Base-by-base conservation (phyloP, 1,140 invertebrate species). In the Conus ventricosus region DNA sequence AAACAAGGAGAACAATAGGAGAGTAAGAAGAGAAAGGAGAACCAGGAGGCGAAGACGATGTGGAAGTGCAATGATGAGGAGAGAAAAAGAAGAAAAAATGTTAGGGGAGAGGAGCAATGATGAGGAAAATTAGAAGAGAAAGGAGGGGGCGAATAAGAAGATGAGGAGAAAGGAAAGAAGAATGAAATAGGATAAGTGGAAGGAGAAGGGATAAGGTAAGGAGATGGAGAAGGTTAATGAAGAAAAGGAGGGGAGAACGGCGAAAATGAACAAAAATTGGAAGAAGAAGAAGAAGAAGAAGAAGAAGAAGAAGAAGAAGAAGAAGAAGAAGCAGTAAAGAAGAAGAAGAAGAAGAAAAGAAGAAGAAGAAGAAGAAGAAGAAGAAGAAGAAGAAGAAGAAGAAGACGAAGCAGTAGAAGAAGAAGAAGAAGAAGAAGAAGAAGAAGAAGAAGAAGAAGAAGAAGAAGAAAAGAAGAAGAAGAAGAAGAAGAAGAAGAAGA, bases 371-470 rank as follows among this genome's bases (percentile, higher is more conserved):
- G 39, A 75, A 63, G 20, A 67, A 13, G 20, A 67, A 13, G 20
- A 67, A 23, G 39, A 39, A 39, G 39, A 75, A 75, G 20, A 75
- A 75, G 39, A 39, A 39, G 71, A 75, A 75, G 71, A 75, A 75
- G 71, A 75, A 75, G 71, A 75, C n/a, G n/a, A n/a, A n/a, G n/a
- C n/a, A n/a, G n/a, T n/a, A 75, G 15, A 75, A 75, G 20, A 75
- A 75, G 20, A 75, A 75, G 20, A 75, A 75, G 20, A 75, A 75
- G 20, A 75, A 75, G 15, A 75, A 75, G 15, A 75, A 75, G 20
- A 75, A 75, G 39, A 39, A 39, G 71, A 75, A 75, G 71, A 75
- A 75, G 71, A 75, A 75, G 71, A 75, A 75, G 15, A 75, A 75
- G 20, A 75, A 75, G 20, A 75, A 75, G 20, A 75, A 75, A 63